Conservation (phyloP, 2,113 vertebrate genomes). For the Paraplagusia blochii region DNA sequence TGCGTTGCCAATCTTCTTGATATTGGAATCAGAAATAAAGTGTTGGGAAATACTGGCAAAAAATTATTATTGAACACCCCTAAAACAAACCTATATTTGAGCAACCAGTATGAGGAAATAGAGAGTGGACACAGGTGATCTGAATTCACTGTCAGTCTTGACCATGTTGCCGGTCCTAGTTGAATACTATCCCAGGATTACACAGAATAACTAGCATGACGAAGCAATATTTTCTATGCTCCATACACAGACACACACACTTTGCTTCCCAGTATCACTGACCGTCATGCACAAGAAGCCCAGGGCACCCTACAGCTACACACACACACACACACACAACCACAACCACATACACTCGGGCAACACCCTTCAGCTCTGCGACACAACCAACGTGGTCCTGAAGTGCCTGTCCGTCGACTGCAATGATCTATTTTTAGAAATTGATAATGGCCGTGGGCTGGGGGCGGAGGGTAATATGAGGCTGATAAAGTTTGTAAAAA, state of each 20-base stretch:
- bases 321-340: not conserved
- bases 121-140: conserved; percentile 42
- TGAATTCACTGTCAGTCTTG: conserved; percentile 56
- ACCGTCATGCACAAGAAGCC: conserved; percentile 43
- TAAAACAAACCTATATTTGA: too few relatives aligned
- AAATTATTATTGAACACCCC: too few relatives aligned
- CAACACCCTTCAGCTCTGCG: conserved; percentile 13
- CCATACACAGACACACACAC: conserved; percentile 34
- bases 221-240: conserved; percentile 60
- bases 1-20: too few relatives aligned
- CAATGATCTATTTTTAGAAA: conserved; percentile 27
- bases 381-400: not conserved
- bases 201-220: conserved; percentile 48
- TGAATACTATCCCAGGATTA: conserved; percentile 64
- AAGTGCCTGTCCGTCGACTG: not conserved
- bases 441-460: not conserved
- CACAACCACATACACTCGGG: not conserved
- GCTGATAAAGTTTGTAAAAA: conserved; percentile 3
- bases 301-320: conserved; percentile 1
- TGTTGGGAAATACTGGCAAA: too few relatives aligned
- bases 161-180: conserved; percentile 31
- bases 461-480: not conserved
- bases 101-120: too few relatives aligned
- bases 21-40: too few relatives aligned
- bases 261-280: conserved; percentile 19